phyloP scores from a whole-genome alignment of 2,113 vertebrate species.

The Oreotrochilus melanogaster region DNA sequence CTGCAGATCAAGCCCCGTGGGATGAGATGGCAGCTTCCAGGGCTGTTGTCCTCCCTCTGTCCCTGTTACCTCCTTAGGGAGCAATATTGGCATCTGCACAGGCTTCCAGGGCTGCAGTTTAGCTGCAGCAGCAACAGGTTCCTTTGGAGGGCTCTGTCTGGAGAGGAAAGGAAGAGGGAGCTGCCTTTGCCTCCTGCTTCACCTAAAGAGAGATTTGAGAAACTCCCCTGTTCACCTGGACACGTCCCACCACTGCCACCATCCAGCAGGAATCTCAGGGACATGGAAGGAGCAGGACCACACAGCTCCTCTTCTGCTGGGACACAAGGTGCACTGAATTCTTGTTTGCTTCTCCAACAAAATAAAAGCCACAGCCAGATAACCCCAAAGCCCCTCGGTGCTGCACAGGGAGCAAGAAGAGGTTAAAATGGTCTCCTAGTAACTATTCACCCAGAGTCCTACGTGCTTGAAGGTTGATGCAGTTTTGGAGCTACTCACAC shows the following conservation, averaged over 20 bases:
- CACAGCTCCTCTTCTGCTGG: neutral
- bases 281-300: neutral
- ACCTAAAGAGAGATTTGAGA: neutral
- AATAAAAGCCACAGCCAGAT: neutral
- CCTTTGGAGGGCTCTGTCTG: neutral
- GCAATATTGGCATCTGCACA: neutral
- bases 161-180: neutral
- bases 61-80: neutral
- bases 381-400: neutral
- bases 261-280: neutral
- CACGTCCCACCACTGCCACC: accelerated
- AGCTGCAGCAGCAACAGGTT: neutral
- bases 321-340: accelerated
- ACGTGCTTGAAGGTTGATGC: neutral
- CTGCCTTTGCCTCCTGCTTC: neutral
- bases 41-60: accelerated
- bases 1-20: neutral
- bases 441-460: neutral
- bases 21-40: neutral
- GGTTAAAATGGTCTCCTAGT: accelerated
- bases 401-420: accelerated
- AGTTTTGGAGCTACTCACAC: neutral
- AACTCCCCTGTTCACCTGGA: neutral
- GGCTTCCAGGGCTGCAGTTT: neutral
- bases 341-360: neutral